Percentiles rank a stretch among this genome's conserved stretches.
phyloP scores from a whole-genome alignment of 2,113 vertebrate genomes.

The Megaceryle maxima region DNA sequence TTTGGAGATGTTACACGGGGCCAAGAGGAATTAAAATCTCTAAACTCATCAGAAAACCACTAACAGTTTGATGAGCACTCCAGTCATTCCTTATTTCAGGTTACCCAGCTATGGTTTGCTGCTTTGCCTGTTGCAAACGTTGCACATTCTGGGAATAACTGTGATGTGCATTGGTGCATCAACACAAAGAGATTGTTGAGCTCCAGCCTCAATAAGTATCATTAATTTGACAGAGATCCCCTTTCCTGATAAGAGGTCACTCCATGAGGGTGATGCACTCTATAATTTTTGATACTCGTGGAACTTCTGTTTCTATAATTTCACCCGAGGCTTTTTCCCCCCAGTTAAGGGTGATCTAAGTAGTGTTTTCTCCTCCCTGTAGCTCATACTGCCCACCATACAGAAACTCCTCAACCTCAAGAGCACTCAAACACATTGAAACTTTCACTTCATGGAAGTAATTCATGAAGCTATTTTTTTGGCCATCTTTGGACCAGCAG shows the following conservation, averaged over 20 bases:
- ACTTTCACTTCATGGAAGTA: not conserved
- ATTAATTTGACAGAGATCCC: not conserved
- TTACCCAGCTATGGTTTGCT: not conserved
- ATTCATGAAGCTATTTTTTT: not conserved
- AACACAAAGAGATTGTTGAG: not conserved
- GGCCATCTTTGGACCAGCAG: not conserved
- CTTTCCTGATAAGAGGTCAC: not conserved
- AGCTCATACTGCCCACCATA: not conserved
- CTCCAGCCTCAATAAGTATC: not conserved
- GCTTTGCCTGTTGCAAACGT: not conserved
- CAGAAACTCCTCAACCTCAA: not conserved
- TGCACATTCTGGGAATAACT: not conserved
- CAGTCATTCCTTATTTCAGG: not conserved
- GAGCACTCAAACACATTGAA: not conserved
- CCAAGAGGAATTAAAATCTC: not conserved
- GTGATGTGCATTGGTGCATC: rapidly evolving
- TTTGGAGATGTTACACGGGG: not conserved
- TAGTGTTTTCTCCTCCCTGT: not conserved
- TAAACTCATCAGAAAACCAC: not conserved
- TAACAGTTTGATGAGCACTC: not conserved
- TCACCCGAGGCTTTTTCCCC: not conserved
- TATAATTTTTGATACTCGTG: not conserved
- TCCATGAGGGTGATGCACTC: not conserved
- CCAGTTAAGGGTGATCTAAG: not conserved
- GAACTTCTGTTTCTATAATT: not conserved